A percentile compares a stretch with the other conserved stretches of the same genome.
phyloP scores from a whole-genome alignment of 1,140 invertebrate species.

The Pygmarrhopalites habei region DNA sequence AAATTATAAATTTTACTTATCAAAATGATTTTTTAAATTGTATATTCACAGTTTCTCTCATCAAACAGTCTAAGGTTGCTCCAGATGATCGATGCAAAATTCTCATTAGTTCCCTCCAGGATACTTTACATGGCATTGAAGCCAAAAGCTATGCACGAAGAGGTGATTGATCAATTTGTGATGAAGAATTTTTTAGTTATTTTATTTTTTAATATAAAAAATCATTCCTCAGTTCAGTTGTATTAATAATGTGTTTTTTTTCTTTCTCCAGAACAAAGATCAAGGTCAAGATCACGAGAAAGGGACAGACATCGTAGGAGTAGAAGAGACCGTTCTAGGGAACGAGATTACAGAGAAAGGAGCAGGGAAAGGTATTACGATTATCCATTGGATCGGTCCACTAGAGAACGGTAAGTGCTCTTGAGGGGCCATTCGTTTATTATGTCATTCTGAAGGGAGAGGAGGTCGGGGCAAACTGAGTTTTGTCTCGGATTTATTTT shows the following conservation, averaged over 20 bases:
- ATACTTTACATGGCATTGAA: slow-evolving; percentile 94
- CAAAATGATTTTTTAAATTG: too few species aligned
- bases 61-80: slow-evolving; percentile 96
- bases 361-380: slow-evolving; percentile 56
- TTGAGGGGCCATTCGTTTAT: too few species aligned
- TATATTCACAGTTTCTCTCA: too few species aligned
- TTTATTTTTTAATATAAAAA: slow-evolving; percentile 11
- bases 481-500: too few species aligned
- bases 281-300: slow-evolving; percentile 68
- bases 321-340: slow-evolving; percentile 68
- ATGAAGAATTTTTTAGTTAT: slow-evolving; percentile 18
- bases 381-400: slow-evolving; percentile 31
- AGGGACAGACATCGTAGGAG: slow-evolving; percentile 59
- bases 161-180: slow-evolving; percentile 31
- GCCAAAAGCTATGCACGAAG: slow-evolving; percentile 76
- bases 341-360: slow-evolving; percentile 63
- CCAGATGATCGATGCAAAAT: slow-evolving; percentile 98
- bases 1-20: too few species aligned
- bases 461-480: too few species aligned
- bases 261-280: slow-evolving; percentile 39
- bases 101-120: slow-evolving; percentile 90
- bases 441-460: too few species aligned
- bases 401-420: too few species aligned
- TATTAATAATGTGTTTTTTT: background rate
- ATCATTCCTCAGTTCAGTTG: background rate